Percentiles rank a stretch among this genome's conserved stretches.
Evolutionary conservation across 2,797 vertebrate genomes (phyloP).

Genomic region (Petrocephalus schoutedeni): DNA sequence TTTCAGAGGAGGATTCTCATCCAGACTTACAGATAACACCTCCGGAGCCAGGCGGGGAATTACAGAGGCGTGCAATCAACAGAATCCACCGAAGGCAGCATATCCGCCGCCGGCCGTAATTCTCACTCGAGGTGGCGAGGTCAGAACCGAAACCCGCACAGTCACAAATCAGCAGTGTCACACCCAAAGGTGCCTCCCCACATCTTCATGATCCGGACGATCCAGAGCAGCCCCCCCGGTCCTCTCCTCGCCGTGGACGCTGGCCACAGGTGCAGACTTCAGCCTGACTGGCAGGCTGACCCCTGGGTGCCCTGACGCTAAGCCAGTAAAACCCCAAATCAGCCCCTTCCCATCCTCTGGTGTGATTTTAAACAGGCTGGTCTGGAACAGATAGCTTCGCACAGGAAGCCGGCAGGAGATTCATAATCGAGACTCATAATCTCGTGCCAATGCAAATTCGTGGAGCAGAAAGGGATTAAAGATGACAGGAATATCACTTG

Average conservation of each 20-base stretch:
- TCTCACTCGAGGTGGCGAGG: not conserved
- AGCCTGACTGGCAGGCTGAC: constrained; percentile 10
- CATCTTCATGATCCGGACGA: not conserved
- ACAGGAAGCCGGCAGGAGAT: constrained; percentile 29
- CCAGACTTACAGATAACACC: not conserved
- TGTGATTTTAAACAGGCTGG: constrained; percentile 39
- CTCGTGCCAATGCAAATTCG: constrained; percentile 37
- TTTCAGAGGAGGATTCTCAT: constrained; percentile 5
- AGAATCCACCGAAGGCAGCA: not conserved
- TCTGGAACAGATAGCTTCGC: constrained; percentile 19
- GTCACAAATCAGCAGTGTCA: not conserved
- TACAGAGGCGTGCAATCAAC: not conserved
- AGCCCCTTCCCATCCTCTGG: constrained; percentile 37
- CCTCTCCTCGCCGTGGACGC: not conserved
- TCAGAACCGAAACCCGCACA: not conserved
- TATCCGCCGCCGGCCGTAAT: not conserved
- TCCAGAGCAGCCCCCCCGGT: not conserved
- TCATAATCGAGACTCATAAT: constrained; percentile 36
- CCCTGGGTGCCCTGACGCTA: constrained; percentile 22
- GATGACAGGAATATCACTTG: constrained; percentile 36
- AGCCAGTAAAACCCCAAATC: constrained; percentile 42
- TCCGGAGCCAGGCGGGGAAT: not conserved
- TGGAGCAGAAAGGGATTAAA: constrained; percentile 34
- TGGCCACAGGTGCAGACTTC: constrained; percentile 29
- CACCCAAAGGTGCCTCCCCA: not conserved